These are phyloP conservation scores for Amphiura filiformis DNA, from an alignment of 35 echinoderm and acorn worm species.

Conservation along the genomic window DNA sequence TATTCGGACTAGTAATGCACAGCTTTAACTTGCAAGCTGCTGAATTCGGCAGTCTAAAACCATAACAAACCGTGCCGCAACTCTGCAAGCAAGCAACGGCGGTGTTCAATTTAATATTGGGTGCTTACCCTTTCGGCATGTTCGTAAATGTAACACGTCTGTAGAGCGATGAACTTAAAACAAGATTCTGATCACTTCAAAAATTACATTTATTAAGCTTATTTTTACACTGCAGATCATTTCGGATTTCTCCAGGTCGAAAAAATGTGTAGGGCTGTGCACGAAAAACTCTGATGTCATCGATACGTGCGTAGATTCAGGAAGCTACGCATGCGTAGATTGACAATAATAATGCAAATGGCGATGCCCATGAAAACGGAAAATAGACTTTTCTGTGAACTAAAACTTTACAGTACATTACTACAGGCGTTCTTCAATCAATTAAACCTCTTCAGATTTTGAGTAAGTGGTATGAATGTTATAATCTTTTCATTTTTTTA, in stretches of 20 bases:
- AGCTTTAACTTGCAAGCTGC: too few relatives aligned
- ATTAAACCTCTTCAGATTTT: not conserved
- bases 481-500: too few relatives aligned
- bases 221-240: too few relatives aligned
- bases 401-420: not conserved
- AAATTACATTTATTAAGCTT: not conserved
- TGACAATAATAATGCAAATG: not conserved
- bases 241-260: not conserved
- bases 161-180: not conserved
- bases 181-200: not conserved
- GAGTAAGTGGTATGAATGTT: not conserved
- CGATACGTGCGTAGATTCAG: not conserved
- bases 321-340: not conserved
- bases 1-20: too few relatives aligned
- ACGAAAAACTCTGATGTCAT: not conserved
- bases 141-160: not conserved
- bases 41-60: not conserved
- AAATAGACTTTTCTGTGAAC: not conserved
- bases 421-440: not conserved
- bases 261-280: not conserved
- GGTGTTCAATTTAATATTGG: not conserved
- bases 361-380: not conserved
- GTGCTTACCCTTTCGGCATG: constrained; percentile 29
- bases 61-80: not conserved
- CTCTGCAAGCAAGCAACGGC: not conserved